Evolutionary conservation across 2,888 invertebrate genomes (phyloP), one percentile per base, ranked within the genome.

Genomic region (Polydrusus tereticollis): DNA sequence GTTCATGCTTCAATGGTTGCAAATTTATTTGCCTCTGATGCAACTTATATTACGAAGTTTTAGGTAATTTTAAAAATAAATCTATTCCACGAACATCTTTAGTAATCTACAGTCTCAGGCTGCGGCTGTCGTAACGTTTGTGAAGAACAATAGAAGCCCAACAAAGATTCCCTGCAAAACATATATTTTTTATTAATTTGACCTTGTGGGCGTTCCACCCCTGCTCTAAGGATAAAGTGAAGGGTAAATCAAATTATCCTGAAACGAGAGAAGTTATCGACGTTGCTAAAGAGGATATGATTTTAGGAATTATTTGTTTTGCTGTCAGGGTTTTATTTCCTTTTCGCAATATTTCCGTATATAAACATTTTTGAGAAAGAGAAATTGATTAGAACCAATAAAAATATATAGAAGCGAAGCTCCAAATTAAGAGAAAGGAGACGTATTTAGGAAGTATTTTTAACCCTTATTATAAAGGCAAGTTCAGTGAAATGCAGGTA

Each of bases 1-100:
- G 60, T 68, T 68, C 59, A 60, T 60, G 68, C 59, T 50, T 38
- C 50, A 68, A 68, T 68, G 68, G 38, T 50, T 68, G 60, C 43
- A 50, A 68, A 68, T 60, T 68, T 41, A 26, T 60, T 68, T 68
- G 14, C 23, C 16, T 43, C 38, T 68, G 59, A 68, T 68, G 68
- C 29, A 68, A 68, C 14, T 38, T 41, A 52, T 41, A 55, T 55
- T 65, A 38, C 55, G 26, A 65, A 55, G 47, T 55, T 65, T 52
- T 33, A 16, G 14, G 21, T 36, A 65, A 16, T 55, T 63, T 55
- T 65, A 16, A 7, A 23, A 41, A 41, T 55, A 55, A 55, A 52
- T 23, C 5, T n/a, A 55, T 65, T 65, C 55, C 50, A 38, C 41
- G 55, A 65, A 29, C 55, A 65, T 65, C 41, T 55, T 52, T 52